Evolutionary conservation across 2,888 invertebrate genomes (phyloP), one percentile per base, ranked within the genome.

Genomic region (Willowsia nigromaculata): DNA sequence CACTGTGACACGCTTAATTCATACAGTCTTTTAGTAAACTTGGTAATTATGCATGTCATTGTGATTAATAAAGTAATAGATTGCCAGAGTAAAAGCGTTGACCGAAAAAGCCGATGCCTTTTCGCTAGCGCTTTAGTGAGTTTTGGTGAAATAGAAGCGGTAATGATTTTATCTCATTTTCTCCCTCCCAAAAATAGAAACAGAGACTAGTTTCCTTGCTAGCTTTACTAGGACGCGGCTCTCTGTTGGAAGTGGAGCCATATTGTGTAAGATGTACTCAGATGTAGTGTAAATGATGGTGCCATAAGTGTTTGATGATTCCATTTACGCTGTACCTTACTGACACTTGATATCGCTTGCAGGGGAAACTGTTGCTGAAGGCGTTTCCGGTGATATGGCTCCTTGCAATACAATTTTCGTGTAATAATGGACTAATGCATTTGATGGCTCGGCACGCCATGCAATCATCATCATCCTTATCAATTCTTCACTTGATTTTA

Each of bases 301-400:
- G 7, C 13, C 22, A 27, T 0, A 53, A 37, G 37, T 59, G 22
- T 80, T 59, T 40, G 43, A 40, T 80, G 80, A 80, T 40, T 59
- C 37, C 80, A 80, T 59, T 80, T 80, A 59, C 22, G 25, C 47
- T 18, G 33, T 11, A 56, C 59, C 56, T 18, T 33, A 37, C 56
- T 78, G 78, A 80, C 59, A 80, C 27, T 37, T 56, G 80, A 37
- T 80, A 80, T 33, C 59, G 22, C 47, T 78, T 18, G 11, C 15
- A 22, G 53, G 53, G 15, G 82, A 68, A 83, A 83, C 84, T 74
- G 84, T 84, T 84, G 71, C 84, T 74, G 84, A 84, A 50, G 68
- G 68, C 84, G 71, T 71, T 84, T 71, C 74, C 71, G 74, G 22
- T 74, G 56, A 56, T 80, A 56, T 47, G n/a, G 0, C 27, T 6